Percentiles rank a stretch among this genome's conserved stretches.
Evolutionary conservation across 2,113 vertebrate species (phyloP).

Genomic region (Turdus rufiventris): DNA sequence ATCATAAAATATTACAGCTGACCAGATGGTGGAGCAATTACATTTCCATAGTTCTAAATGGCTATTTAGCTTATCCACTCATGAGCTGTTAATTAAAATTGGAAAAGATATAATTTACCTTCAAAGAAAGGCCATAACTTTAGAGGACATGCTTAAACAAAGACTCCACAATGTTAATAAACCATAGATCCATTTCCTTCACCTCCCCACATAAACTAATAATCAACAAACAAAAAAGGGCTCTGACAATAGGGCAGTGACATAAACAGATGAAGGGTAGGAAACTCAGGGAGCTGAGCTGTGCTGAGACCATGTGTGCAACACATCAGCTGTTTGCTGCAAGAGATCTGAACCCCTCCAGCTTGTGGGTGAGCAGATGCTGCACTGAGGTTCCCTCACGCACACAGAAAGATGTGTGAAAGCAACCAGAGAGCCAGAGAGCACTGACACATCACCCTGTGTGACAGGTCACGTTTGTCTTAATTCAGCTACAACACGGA

Average conservation of each 20-base stretch:
- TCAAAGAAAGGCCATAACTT: conserved; percentile 22
- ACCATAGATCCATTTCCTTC: not conserved
- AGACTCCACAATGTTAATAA: not conserved
- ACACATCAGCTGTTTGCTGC: not conserved
- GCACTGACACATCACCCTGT: not conserved
- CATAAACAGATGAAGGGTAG: not conserved
- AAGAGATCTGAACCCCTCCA: not conserved
- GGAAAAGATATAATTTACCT: conserved; percentile 24
- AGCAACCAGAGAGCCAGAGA: not conserved
- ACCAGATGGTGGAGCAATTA: conserved; percentile 83
- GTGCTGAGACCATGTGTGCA: not conserved
- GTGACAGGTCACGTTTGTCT: not conserved
- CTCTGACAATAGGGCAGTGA: not conserved
- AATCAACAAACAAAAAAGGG: not conserved
- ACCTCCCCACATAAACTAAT: not conserved
- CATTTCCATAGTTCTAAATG: conserved; percentile 73
- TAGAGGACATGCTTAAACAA: conserved; percentile 6
- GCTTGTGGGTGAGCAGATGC: not conserved
- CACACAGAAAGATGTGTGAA: not conserved
- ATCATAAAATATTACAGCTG: conserved; percentile 75
- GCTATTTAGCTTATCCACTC: conserved; percentile 65
- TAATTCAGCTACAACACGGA: not conserved
- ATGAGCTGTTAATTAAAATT: conserved; percentile 61
- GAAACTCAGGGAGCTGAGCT: not conserved
- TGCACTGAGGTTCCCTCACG: not conserved